Evolutionary conservation across 2,888 invertebrate species (phyloP).

Genomic region (Xanthia icteritia): DNA sequence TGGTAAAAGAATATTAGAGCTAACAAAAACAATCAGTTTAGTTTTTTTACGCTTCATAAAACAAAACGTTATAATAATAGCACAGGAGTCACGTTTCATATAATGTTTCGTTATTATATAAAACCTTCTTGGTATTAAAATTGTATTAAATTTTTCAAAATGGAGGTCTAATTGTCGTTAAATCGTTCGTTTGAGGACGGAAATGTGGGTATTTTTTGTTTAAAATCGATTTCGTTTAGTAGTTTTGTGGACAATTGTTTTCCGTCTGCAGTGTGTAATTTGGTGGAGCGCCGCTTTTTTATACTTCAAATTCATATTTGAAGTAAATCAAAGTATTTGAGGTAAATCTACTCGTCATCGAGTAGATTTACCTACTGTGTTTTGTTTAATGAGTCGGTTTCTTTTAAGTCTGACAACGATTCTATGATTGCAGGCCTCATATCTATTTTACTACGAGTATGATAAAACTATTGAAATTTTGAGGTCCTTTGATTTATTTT

Average conservation of each 20-base stretch:
- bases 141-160: constrained; percentile 82
- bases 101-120: constrained; percentile 81
- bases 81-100: constrained; percentile 86
- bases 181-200: constrained; percentile 85
- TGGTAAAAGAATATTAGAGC: constrained; percentile 54
- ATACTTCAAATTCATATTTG: constrained; percentile 51
- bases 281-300: constrained; percentile 58
- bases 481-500: neutral
- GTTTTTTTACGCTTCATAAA: constrained; percentile 68
- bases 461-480: neutral
- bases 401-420: constrained; percentile 42
- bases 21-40: constrained; percentile 64
- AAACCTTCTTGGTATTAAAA: constrained; percentile 82
- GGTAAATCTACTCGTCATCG: no score
- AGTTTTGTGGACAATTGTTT: constrained; percentile 74
- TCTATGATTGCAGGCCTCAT: constrained; percentile 17
- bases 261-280: constrained; percentile 66
- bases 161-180: constrained; percentile 83
- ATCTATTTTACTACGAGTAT: neutral
- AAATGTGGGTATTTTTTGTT: constrained; percentile 80
- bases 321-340: no score
- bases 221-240: constrained; percentile 87
- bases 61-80: constrained; percentile 81
- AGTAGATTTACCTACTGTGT: constrained; percentile 56
- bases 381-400: constrained; percentile 51